phyloP scores from a whole-genome alignment of 2,113 vertebrate genomes.

The Ascaphus truei region DNA sequence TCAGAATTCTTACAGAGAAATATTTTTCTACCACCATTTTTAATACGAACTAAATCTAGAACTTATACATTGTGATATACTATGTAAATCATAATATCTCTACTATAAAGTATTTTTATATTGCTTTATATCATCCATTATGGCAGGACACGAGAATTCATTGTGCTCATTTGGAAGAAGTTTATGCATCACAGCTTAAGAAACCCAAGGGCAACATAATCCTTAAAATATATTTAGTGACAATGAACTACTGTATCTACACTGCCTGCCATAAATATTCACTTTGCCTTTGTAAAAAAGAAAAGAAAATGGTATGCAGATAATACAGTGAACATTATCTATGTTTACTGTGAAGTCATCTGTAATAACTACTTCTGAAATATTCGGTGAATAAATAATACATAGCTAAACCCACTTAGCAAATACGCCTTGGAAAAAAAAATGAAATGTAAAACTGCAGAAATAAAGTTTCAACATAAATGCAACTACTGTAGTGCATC shows the following conservation, averaged over 20 bases:
- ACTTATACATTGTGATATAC: background rate
- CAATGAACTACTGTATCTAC: constrained; percentile 27
- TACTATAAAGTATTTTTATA: background rate
- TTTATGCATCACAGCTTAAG: constrained; percentile 21
- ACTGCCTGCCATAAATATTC: constrained; percentile 17
- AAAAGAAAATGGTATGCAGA: background rate
- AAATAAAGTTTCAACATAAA: too few species aligned
- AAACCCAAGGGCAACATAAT: constrained; percentile 26
- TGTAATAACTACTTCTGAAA: too few species aligned
- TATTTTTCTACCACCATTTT: too few species aligned
- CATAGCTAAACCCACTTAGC: too few species aligned
- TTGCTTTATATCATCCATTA: constrained; percentile 14
- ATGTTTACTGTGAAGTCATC: background rate
- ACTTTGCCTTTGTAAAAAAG: background rate
- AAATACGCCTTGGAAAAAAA: too few species aligned
- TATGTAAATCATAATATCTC: background rate
- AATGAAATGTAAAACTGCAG: too few species aligned
- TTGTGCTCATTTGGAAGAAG: background rate
- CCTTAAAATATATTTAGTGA: constrained; percentile 31
- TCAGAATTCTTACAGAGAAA: too few species aligned
- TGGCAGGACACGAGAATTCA: constrained; percentile 2
- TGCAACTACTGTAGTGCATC: too few species aligned
- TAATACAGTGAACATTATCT: background rate
- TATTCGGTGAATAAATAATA: too few species aligned
- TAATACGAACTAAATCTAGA: background rate